These are phyloP conservation scores for Circaetus gallicus DNA, from an alignment of 2,113 vertebrate species.

Conservation along the genomic window DNA sequence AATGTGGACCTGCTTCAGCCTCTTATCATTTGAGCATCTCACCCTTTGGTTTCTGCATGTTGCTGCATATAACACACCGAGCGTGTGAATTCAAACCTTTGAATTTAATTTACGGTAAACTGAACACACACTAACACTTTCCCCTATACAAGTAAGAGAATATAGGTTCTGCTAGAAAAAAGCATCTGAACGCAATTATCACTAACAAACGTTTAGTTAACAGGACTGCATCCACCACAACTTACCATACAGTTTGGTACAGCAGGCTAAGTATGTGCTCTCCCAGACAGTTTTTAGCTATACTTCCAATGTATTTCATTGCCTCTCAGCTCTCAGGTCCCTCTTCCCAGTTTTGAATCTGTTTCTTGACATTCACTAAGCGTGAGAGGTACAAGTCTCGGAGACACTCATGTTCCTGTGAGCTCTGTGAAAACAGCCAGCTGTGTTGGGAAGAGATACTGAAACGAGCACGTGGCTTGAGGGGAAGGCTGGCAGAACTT, in stretches of 20 bases:
- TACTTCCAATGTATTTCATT: background rate
- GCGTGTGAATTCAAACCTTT: accelerated
- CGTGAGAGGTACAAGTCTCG: accelerated
- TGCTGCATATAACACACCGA: background rate
- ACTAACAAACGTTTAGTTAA: background rate
- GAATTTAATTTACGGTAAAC: background rate
- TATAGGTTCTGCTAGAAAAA: background rate
- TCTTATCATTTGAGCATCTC: background rate
- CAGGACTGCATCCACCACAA: background rate
- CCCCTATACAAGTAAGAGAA: background rate
- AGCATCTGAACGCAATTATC: background rate
- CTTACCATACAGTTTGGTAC: background rate
- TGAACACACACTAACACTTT: background rate
- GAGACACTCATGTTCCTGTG: accelerated
- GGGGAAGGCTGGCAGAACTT: background rate
- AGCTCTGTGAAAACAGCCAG: background rate
- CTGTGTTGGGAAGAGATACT: background rate
- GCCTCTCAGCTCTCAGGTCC: background rate
- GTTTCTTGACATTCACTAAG: background rate
- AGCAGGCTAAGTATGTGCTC: background rate
- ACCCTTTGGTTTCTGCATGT: background rate
- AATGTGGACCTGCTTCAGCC: background rate
- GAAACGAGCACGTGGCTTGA: accelerated
- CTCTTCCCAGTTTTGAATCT: background rate
- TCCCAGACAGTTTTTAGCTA: background rate